Conservation (phyloP, 1,140 invertebrate species). For the Carposina sasakii region DNA sequence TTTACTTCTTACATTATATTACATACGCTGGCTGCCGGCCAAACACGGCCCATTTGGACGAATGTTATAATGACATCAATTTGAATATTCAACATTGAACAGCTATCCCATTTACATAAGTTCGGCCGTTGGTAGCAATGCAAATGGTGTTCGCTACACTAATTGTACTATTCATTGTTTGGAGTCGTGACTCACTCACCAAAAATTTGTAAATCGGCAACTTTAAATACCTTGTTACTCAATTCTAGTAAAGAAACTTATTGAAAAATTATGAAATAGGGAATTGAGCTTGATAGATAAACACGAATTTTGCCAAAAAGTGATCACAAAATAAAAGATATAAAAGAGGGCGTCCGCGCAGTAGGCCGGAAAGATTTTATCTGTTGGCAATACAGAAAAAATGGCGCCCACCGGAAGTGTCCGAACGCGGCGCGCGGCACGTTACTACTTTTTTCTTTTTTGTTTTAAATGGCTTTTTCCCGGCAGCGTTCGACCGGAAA, state of each 20-base stretch:
- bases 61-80: constrained; percentile 72
- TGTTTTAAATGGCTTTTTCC: constrained; percentile 73
- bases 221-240: no score
- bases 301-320: constrained; percentile 56
- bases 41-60: constrained; percentile 57
- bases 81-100: constrained; percentile 71
- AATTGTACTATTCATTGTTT: constrained; percentile 47
- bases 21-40: constrained; percentile 56
- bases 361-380: constrained; percentile 72
- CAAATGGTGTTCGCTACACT: constrained; percentile 47
- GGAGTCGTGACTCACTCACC: no score
- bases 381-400: constrained; percentile 72
- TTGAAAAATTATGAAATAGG: no score
- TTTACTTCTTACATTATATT: constrained; percentile 64
- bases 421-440: constrained; percentile 64
- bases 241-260: no score
- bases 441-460: constrained; percentile 71
- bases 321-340: constrained; percentile 56
- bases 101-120: constrained; percentile 68
- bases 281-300: no score
- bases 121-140: constrained; percentile 62
- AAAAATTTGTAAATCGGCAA: no score
- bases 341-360: constrained; percentile 63
- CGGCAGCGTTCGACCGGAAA: constrained; percentile 69
- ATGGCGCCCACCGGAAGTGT: constrained; percentile 72